Evolutionary conservation across 2,888 invertebrate genomes (phyloP), one percentile per base, ranked within the genome.

Genomic region (Pseudolycoriella hygida): DNA sequence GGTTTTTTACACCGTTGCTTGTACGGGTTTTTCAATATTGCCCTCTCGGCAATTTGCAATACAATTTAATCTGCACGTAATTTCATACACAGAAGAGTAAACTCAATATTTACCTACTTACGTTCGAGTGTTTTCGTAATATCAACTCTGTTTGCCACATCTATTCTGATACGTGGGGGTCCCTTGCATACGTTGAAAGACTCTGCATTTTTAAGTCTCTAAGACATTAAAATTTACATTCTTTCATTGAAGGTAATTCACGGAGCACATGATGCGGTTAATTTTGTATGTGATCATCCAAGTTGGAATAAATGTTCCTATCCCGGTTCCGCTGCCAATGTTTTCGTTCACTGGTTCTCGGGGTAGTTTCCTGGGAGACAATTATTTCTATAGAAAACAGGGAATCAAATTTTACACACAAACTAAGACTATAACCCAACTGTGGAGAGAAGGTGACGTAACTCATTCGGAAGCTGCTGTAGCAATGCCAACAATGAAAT

Each of bases 311-410:
- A 98, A 98, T 62, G 97, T 98, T 3, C 97, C 97, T 1, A 97
- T 97, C 56, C 97, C 97, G 2, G 98, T 99, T 2, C 98, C 98
- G 1, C 67, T 99, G 31, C 97, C 98, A 1, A 97, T 98, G 97
- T 98, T 99, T 69, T 96, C 94, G 31, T 99, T 99, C 67, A 93
- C 96, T 31, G 98, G 98, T 11, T 85, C 89, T 1, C 74, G 97
- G 49, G 96, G 92, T 40, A 94, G 94, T 49, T 98, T 96, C 74
- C 72, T 86, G 42, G 98, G 98, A 3, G 96, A 97, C 56, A 76
- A 81, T 54, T 93, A 98, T 67, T 98, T 99, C 71, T 96, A 97
- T 60, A 98, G 98, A 48, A 97, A 97, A 69, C 76, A 93, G 74
- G 98, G 96, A 11, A 67, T 98, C 48, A 88, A 96, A 59, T 99